Conservation (phyloP, 1,140 invertebrate genomes). For the Piezodorus guildinii region DNA sequence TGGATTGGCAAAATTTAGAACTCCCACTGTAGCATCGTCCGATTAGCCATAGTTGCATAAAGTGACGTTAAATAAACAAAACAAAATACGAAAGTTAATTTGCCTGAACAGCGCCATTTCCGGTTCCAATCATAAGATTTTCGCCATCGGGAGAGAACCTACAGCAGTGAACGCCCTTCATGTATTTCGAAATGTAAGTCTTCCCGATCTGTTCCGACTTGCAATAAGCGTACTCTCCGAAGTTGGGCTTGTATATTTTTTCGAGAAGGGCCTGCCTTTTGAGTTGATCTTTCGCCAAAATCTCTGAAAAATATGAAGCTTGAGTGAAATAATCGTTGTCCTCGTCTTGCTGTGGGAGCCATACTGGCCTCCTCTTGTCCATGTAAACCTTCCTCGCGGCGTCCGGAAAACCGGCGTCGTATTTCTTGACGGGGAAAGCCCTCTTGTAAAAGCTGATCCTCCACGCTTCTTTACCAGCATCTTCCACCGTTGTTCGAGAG, state of each 20-base stretch:
- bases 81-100: neutral
- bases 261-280: neutral
- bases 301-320: conserved; percentile 8
- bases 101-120: neutral
- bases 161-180: neutral
- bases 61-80: too few species aligned
- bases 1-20: too few species aligned
- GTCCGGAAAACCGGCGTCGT: neutral
- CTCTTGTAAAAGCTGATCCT: neutral
- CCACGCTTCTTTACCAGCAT: neutral
- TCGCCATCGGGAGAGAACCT: neutral
- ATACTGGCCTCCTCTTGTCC: conserved; percentile 9
- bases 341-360: neutral
- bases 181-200: neutral
- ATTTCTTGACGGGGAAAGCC: neutral
- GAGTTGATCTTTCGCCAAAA: neutral
- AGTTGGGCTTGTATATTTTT: neutral
- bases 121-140: neutral
- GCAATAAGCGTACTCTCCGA: neutral
- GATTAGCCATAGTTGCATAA: too few species aligned
- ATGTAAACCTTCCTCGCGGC: conserved; percentile 32
- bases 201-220: neutral
- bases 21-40: too few species aligned
- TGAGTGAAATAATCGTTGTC: neutral
- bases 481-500: neutral